Conservation (phyloP, 2,888 invertebrate species). For the Terebella lapidaria region DNA sequence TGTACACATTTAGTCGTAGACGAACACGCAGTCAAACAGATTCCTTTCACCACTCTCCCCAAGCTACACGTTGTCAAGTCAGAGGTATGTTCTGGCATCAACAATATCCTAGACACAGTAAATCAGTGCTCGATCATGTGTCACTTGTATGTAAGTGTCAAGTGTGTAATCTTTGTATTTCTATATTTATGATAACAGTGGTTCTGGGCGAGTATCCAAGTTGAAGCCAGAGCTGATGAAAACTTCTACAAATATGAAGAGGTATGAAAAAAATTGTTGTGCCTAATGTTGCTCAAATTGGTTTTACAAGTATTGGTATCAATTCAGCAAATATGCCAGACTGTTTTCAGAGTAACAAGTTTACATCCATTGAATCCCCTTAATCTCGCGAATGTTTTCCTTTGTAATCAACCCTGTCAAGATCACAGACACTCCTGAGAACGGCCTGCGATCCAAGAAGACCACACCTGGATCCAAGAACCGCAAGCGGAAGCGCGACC, state of each 20-base stretch:
- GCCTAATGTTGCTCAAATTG: too few relatives aligned
- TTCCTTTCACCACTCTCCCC: conserved; percentile 32
- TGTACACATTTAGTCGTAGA: conserved; percentile 81
- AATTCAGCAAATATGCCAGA: too few relatives aligned
- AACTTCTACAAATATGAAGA: conserved; percentile 69
- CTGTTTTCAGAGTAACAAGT: too few relatives aligned
- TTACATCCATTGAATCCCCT: too few relatives aligned
- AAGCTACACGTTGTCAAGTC: conserved; percentile 40
- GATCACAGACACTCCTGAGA: neutral
- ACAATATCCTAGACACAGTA: too few relatives aligned
- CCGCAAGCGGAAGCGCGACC: conserved; percentile 68
- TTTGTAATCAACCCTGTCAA: too few relatives aligned
- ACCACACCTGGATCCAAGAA: conserved; percentile 49
- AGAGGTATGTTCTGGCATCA: conserved; percentile 31
- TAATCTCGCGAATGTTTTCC: too few relatives aligned
- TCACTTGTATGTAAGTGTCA: too few relatives aligned
- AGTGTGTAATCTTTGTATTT: neutral
- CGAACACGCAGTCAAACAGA: conserved; percentile 43
- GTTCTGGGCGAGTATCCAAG: conserved; percentile 98
- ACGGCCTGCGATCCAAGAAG: conserved; percentile 4
- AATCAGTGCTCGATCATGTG: neutral
- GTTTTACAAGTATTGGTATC: too few relatives aligned
- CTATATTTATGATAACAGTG: conserved; percentile 60
- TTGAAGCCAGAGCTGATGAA: conserved; percentile 88
- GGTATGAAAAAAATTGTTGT: neutral